phyloP scores from a whole-genome alignment of 2,797 vertebrate genomes.

The Novumbra hubbsi region DNA sequence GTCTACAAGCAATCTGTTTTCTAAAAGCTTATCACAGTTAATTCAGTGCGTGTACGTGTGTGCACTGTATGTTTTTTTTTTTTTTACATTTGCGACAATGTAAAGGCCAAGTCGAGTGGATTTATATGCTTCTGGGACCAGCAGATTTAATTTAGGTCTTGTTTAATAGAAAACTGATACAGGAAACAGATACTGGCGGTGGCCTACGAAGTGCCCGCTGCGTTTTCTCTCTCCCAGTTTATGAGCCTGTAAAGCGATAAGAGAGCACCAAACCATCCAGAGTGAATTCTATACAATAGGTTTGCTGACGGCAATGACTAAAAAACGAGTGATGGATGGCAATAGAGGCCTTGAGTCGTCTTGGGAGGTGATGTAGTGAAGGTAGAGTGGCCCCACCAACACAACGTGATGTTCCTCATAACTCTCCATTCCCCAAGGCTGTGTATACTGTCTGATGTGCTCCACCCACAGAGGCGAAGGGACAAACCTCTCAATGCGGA shows the following conservation, averaged over 20 bases:
- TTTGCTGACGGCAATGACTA: constrained; percentile 29
- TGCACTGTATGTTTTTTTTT: not conserved
- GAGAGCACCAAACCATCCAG: constrained; percentile 39
- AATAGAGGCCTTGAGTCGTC: constrained; percentile 50
- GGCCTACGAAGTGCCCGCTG: constrained; percentile 13
- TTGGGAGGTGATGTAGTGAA: constrained; percentile 46
- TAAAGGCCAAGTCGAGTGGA: constrained; percentile 11
- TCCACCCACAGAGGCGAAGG: constrained; percentile 29
- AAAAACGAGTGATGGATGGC: constrained; percentile 41
- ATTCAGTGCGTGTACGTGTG: not conserved
- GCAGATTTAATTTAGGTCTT: constrained; percentile 4
- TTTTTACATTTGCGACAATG: constrained; percentile 5
- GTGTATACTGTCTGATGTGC: constrained; percentile 52
- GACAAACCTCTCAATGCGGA: constrained; percentile 58
- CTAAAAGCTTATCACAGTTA: constrained; percentile 25
- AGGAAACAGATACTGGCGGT: constrained; percentile 5
- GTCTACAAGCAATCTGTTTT: constrained; percentile 15
- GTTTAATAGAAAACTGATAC: constrained; percentile 28
- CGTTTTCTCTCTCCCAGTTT: constrained; percentile 25
- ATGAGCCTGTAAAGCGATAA: constrained; percentile 39
- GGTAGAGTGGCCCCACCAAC: constrained; percentile 32
- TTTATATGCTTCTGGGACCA: not conserved
- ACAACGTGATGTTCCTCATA: constrained; percentile 51
- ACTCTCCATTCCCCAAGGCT: constrained; percentile 16
- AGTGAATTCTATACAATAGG: constrained; percentile 38